Base-by-base conservation (phyloP, 2,888 invertebrate species). In the Xestia rhomboidea region DNA sequence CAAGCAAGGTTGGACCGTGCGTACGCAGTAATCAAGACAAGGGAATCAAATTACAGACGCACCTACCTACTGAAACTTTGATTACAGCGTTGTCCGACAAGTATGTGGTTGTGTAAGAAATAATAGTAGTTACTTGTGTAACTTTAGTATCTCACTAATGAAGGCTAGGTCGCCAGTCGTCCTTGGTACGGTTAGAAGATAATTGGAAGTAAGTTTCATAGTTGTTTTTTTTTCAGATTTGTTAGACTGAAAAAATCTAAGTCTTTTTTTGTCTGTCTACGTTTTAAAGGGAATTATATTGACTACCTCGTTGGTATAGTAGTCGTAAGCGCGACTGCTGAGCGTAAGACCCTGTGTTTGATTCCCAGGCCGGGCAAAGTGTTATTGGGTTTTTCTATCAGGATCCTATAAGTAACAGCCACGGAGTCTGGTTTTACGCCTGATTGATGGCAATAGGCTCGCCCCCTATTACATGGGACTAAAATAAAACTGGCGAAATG, bases 31-130 rank as follows among this genome's bases (percentile, higher is more conserved):
- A 83, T 80, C 63, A 76, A 72, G 68, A 57, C 30, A 44, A 70
- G 44, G n/a, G 54, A 62, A 84, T 76, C 67, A 73, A 76, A 76
- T 83, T 84, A 83, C 63, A 54, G 81, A 70, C 46, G 21, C 68
- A 38, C 44, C 62, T 70, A 38, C 44, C 62, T 71, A 62, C 34
- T 78, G 73, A 64, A 76, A 73, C 57, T 70, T 80, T 68, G 72
- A 84, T 83, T 70, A 81, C 44, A 69, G 69, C 44, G 49, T n/a
- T 27, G 71, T 46, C 54, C 38, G 34, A 51, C 46, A 54, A 83
- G 63, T 71, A 63, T 72, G 64, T 81, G 82, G 27, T 63, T 73
- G 62, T 54, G 15, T 27, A 63, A 83, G 54, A 63, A 73, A 78
- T 63, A 57, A 81, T 63, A 62, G n/a, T 44, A 10, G 21, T 64